Evolutionary conservation across 2,888 invertebrate genomes (phyloP).

Genomic region (Linnaemya vulpina): DNA sequence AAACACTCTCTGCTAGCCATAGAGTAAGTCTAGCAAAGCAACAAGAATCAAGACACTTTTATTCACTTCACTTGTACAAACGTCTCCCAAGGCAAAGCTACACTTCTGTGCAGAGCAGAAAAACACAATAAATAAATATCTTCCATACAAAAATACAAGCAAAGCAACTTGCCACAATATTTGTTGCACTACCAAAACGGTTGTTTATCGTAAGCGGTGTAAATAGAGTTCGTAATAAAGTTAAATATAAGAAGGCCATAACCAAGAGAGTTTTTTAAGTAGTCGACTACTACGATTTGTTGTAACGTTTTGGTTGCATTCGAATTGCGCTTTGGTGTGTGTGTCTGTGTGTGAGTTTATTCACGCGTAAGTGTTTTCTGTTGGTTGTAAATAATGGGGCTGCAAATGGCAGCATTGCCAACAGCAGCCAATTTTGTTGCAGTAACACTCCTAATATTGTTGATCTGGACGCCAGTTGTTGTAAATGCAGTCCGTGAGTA

Average conservation of each 20-base stretch:
- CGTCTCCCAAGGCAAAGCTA: background rate
- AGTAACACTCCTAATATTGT: slow-evolving; percentile 79
- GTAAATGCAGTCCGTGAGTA: slow-evolving; percentile 83
- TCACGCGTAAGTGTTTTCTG: slow-evolving; percentile 59
- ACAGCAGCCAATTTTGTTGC: slow-evolving; percentile 82
- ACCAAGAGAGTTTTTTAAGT: background rate
- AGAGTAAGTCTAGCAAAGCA: slow-evolving; percentile 79
- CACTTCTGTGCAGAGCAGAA: slow-evolving; percentile 25
- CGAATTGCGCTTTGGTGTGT: slow-evolving; percentile 31
- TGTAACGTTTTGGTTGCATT: slow-evolving; percentile 28
- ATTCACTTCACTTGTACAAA: slow-evolving; percentile 27
- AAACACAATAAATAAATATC: slow-evolving; percentile 37
- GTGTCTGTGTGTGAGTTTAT: slow-evolving; percentile 31
- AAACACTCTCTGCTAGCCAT: slow-evolving; percentile 72
- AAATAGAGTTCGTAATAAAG: slow-evolving; percentile 11
- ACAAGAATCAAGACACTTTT: slow-evolving; percentile 1
- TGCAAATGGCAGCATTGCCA: slow-evolving; percentile 82
- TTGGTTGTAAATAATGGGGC: slow-evolving; percentile 81
- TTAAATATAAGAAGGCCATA: background rate
- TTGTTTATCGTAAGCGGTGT: slow-evolving; percentile 49
- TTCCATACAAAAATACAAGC: slow-evolving; percentile 51
- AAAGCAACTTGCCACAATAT: slow-evolving; percentile 37
- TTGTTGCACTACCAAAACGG: slow-evolving; percentile 43
- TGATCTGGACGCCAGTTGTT: slow-evolving; percentile 80
- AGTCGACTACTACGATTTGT: slow-evolving; percentile 29